Conservation (phyloP, 2,888 invertebrate species). For the Ferrisia virgata region DNA sequence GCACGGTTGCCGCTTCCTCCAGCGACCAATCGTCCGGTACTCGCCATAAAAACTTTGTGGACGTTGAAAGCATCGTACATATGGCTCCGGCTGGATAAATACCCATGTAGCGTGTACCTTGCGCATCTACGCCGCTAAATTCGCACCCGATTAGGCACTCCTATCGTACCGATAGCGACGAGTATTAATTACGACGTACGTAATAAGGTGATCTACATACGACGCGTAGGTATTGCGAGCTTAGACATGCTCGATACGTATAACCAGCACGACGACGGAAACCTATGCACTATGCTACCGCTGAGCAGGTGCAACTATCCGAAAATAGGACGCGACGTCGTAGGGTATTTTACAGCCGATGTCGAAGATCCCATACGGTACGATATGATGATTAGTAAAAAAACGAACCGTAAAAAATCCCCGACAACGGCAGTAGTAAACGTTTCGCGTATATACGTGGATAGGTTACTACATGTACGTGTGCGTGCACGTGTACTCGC, state of each 20-base stretch:
- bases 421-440: not conserved
- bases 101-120: conserved; percentile 56
- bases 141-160: conserved; percentile 62
- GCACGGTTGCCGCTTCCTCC: conserved; percentile 65
- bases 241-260: too few relatives aligned
- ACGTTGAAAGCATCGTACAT: conserved; percentile 57
- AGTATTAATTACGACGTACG: too few relatives aligned
- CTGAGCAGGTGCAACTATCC: too few relatives aligned
- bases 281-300: too few relatives aligned
- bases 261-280: too few relatives aligned
- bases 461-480: too few relatives aligned
- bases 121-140: conserved; percentile 56
- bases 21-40: conserved; percentile 61
- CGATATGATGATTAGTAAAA: not conserved
- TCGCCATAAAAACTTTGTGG: conserved; percentile 57
- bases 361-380: conserved; percentile 32
- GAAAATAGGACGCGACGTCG: too few relatives aligned
- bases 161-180: conserved; percentile 46
- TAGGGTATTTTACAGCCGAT: not conserved
- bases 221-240: not conserved
- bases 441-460: too few relatives aligned
- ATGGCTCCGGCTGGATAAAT: conserved; percentile 55
- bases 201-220: not conserved
- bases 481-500: too few relatives aligned
- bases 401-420: conserved; percentile 33